Percentiles rank a stretch among this genome's conserved stretches.
phyloP scores from a whole-genome alignment of 2,797 vertebrate species.

The Poecilia wingei region DNA sequence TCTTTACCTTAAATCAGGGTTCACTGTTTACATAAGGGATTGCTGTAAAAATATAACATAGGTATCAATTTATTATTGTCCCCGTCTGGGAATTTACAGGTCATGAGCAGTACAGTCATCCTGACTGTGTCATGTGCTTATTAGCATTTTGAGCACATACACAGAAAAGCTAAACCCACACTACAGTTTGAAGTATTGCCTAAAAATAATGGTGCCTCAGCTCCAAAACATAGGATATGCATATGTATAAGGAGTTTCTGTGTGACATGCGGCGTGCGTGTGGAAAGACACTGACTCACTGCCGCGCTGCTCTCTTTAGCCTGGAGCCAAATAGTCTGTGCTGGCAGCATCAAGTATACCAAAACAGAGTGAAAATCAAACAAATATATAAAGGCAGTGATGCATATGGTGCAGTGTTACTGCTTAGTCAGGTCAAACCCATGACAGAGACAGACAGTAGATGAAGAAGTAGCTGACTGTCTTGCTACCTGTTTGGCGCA shows the following conservation, averaged over 20 bases:
- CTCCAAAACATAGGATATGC: constrained; percentile 33
- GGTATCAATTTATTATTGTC: not conserved
- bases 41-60: constrained; percentile 7
- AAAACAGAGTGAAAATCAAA: constrained; percentile 36
- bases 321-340: constrained; percentile 42
- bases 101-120: constrained; percentile 15
- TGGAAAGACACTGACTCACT: constrained; percentile 47
- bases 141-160: constrained; percentile 16
- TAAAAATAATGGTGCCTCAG: constrained; percentile 49
- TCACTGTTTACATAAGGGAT: constrained; percentile 4
- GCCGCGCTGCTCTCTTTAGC: constrained; percentile 29
- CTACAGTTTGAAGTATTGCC: constrained; percentile 42
- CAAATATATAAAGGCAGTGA: not conserved
- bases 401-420: constrained; percentile 2
- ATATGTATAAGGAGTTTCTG: constrained; percentile 46
- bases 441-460: constrained; percentile 1
- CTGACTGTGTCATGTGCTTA: constrained; percentile 14
- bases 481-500: constrained; percentile 7
- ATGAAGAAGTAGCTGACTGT: not conserved
- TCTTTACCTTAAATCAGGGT: constrained; percentile 1
- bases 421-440: constrained; percentile 24
- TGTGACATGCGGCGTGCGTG: constrained; percentile 43
- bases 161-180: constrained; percentile 33
- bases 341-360: constrained; percentile 39
- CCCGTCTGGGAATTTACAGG: not conserved